Evolutionary conservation across 2,888 invertebrate species (phyloP), one percentile per base, ranked within the genome.

Genomic region (Encarsia formosa): DNA sequence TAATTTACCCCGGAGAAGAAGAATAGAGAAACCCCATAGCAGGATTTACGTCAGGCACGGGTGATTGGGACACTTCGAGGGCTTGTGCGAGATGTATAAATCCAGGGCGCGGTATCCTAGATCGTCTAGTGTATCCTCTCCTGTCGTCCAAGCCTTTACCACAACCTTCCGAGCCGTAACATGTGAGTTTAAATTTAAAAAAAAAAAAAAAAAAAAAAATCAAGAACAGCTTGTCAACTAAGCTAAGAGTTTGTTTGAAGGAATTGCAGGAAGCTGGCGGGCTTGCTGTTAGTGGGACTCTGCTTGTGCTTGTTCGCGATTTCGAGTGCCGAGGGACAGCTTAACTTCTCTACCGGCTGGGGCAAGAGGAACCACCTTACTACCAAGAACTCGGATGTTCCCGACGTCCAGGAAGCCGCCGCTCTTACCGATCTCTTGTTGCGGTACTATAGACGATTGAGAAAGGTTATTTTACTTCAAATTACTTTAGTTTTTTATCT

Each of bases 281-380:
- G 52, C 9, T 43, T 62, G 6, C 24, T 62, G 31, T 45, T 44
- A 9, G 16, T 58, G 42, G 47, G 57, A 13, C 23, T 64, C n/a
- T 54, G 62, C 42, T n/a, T 62, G 16, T 61, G 48, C 34, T 31
- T 64, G 32, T 52, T 57, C 13, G 22, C 61, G n/a, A 18, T 58
- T 19, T 15, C 29, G 2, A 42, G 42, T 5, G 43, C 13, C 8
- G 63, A 66, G 35, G 67, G 60, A 24, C 70, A 70, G 44, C 50
- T 70, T 24, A 70, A 65, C 40, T 70, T 67, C 45, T 70, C 70
- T 2, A 67, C 69, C 18, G 70, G 67, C 4, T 70, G 70, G 70
- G 69, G 70, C n/a, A 70, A 70, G 37, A 60, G 70, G 18, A 65
- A 59, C 42, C 61, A 57, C 15, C 22, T 16, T 16, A 15, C 9